Evolutionary conservation across 1,140 invertebrate species (phyloP).

Genomic region (Lithobius niger): DNA sequence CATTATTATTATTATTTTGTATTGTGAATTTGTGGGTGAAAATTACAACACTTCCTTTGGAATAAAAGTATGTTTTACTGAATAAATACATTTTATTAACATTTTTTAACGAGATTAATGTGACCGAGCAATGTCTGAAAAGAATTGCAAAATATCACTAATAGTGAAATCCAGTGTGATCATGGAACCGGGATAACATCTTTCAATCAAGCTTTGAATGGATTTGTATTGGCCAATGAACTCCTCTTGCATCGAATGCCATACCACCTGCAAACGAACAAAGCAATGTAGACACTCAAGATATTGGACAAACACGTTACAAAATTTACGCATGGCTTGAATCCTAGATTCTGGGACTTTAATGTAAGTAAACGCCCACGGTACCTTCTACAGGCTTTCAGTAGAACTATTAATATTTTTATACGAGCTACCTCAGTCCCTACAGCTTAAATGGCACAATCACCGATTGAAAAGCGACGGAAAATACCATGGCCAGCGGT

Average conservation of each 20-base stretch:
- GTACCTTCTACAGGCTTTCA: too few species aligned
- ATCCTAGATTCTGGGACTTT: too few species aligned
- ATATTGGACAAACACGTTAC: too few species aligned
- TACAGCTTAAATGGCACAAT: too few species aligned
- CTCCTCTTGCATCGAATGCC: constrained; percentile 98
- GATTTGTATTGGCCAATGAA: constrained; percentile 94
- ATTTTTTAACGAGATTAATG: constrained; percentile 42
- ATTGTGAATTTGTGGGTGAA: not conserved
- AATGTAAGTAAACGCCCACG: too few species aligned
- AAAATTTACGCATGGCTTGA: too few species aligned
- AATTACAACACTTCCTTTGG: not conserved
- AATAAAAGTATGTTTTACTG: not conserved
- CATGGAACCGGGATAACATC: constrained; percentile 93
- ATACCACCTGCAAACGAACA: constrained; percentile 83
- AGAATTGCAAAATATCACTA: constrained; percentile 87
- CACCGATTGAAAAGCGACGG: too few species aligned
- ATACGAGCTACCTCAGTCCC: too few species aligned
- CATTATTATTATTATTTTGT: not conserved
- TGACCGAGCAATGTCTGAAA: constrained; percentile 95
- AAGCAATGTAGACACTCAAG: too few species aligned
- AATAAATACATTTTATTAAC: not conserved
- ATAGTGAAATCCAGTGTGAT: constrained; percentile 93
- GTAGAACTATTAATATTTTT: too few species aligned
- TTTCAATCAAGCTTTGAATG: constrained; percentile 81
- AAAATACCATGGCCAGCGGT: too few species aligned